Evolutionary conservation across 2,797 vertebrate genomes (phyloP), one percentile per base, ranked within the genome.

Genomic region (Gallirallus australis): DNA sequence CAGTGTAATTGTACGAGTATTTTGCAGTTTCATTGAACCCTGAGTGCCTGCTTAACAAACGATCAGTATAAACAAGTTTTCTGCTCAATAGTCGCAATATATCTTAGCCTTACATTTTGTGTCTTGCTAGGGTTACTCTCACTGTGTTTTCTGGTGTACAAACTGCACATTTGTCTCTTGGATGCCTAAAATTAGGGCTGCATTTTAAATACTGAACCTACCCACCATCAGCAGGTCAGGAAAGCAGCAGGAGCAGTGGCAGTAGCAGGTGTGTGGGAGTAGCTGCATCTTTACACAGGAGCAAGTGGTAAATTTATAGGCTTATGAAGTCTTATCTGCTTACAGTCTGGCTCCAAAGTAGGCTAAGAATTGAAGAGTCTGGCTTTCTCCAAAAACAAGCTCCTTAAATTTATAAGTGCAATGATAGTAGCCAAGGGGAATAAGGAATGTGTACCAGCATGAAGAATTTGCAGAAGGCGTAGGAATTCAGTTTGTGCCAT

Each of bases 401-500:
- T 8, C 1, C 27, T 54, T 82, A 37, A 27, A 30, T 57, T 57
- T 61, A 0, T 19, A 45, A 68, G 30, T 40, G 33, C 2, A 2
- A 3, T 6, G 5, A 9, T 28, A 18, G 42, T 79, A 59, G 54
- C 27, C 16, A 27, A 57, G 45, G 8, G 54, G 20, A n/a, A 42
- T 39, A 27, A 52, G 17, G 8, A 42, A 37, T 19, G 5, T 0
- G 6, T 24, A 3, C 9, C 40, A 33, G 20, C 4, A 13, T 4
- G 33, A 18, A 31, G 50, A 54, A 57, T 31, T 66, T 72, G 70
- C 47, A 82, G n/a, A 37, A 73, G 30, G 7, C 14, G 2, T 20
- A 40, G 64, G 48, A 31, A 76, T 4, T 20, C 48, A 8, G 1
- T 70, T 24, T 31, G 42, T 78, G 28, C 24, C 1, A 0, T 30